Percentiles rank a stretch among this genome's conserved stretches.
phyloP scores from a whole-genome alignment of 1,140 invertebrate species.

The Amphibalanus amphitrite region DNA sequence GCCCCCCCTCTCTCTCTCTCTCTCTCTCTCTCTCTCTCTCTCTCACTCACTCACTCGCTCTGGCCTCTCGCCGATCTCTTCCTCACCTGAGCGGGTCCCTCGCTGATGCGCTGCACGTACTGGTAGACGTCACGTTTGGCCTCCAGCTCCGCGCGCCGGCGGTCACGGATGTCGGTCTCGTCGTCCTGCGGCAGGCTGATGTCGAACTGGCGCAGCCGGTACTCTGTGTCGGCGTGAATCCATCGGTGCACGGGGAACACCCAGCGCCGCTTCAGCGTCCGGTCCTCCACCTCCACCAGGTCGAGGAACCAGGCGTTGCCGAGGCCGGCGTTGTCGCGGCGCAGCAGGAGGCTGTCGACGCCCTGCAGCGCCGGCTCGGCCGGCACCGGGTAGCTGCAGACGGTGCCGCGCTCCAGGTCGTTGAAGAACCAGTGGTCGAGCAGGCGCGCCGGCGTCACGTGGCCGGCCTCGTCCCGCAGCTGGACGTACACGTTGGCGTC shows the following conservation, averaged over 20 bases:
- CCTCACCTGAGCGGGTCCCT: conserved; percentile 28
- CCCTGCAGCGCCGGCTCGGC: conserved; percentile 15
- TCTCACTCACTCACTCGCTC: too few species aligned
- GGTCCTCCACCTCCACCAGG: conserved; percentile 17
- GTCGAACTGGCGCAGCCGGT: conserved; percentile 27
- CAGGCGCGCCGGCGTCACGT: conserved; percentile 21
- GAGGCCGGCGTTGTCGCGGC: conserved; percentile 16
- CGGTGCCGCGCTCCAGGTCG: conserved; percentile 27
- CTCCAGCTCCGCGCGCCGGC: conserved; percentile 26
- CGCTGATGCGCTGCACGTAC: conserved; percentile 19
- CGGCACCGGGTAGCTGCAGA: conserved; percentile 22
- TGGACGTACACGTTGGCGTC: conserved; percentile 27
- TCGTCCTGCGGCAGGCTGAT: conserved; percentile 30
- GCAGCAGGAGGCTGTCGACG: conserved; percentile 7
- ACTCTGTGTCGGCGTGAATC: conserved; percentile 26
- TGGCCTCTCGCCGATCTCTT: not conserved
- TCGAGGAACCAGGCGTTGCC: conserved; percentile 22
- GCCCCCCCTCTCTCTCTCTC: too few species aligned
- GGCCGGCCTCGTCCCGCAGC: conserved; percentile 23
- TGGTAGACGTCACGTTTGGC: conserved; percentile 26
- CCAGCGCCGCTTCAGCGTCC: conserved; percentile 13
- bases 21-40: too few species aligned
- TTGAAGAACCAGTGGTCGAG: conserved; percentile 25
- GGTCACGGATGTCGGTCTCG: conserved; percentile 23
- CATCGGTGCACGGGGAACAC: conserved; percentile 29